phyloP scores from a whole-genome alignment of 2,888 invertebrate genomes.

The Lissocephala sabroskyi region DNA sequence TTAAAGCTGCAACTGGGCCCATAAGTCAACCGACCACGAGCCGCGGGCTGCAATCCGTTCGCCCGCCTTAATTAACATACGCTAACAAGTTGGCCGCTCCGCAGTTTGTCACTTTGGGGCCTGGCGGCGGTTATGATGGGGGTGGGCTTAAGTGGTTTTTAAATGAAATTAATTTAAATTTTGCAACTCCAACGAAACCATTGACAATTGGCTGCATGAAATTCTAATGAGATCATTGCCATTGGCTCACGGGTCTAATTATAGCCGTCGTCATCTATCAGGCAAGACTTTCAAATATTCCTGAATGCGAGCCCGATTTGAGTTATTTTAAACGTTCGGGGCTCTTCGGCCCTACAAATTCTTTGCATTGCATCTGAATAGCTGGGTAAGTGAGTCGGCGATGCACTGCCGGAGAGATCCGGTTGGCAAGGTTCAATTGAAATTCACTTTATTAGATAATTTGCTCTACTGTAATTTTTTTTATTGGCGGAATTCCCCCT shows the following conservation, averaged over 20 bases:
- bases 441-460: constrained; percentile 35
- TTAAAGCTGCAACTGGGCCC: constrained; percentile 24
- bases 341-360: constrained; percentile 4
- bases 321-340: constrained; percentile 43
- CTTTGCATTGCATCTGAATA: constrained; percentile 57
- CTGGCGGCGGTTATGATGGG: constrained; percentile 32
- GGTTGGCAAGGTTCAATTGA: constrained; percentile 29
- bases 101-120: constrained; percentile 55
- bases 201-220: constrained; percentile 39
- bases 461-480: constrained; percentile 3
- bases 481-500: constrained; percentile 45
- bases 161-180: constrained; percentile 62
- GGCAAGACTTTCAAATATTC: too few relatives aligned
- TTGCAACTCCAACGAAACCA: too few relatives aligned
- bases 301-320: too few relatives aligned
- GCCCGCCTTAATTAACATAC: constrained; percentile 63
- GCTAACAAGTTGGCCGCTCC: constrained; percentile 62
- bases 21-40: constrained; percentile 50
- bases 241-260: constrained; percentile 1
- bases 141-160: constrained; percentile 63
- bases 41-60: constrained; percentile 24
- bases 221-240: constrained; percentile 62
- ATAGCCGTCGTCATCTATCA: not conserved
- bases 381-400: constrained; percentile 50
- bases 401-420: constrained; percentile 23